Percentiles rank a stretch among this genome's conserved stretches.
These are phyloP conservation scores for Automeris io DNA, from an alignment of 2,888 invertebrate species.

Conservation along the genomic window DNA sequence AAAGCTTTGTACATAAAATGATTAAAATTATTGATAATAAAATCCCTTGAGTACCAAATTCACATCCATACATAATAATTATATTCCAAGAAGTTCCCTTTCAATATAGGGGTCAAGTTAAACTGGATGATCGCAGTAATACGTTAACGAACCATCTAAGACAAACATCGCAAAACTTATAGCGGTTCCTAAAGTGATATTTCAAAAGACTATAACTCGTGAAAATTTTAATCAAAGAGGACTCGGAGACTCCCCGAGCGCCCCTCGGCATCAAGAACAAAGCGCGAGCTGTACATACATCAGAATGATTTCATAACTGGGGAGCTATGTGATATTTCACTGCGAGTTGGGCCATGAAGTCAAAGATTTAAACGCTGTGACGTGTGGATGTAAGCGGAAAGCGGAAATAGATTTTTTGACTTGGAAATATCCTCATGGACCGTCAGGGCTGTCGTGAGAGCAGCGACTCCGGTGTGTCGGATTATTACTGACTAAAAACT, in stretches of 20 bases:
- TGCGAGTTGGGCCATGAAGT: slow-evolving; percentile 11
- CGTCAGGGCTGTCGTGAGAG: too few species aligned
- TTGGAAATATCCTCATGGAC: too few species aligned
- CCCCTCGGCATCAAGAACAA: slow-evolving; percentile 5
- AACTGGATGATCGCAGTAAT: not conserved
- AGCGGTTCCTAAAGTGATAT: not conserved
- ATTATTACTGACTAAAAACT: too few species aligned
- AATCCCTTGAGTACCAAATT: not conserved
- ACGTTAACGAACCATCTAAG: not conserved
- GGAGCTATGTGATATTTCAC: slow-evolving; percentile 30
- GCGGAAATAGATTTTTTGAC: too few species aligned
- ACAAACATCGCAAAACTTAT: not conserved
- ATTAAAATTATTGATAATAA: not conserved
- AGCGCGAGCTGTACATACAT: slow-evolving; percentile 15
- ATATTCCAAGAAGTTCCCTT: not conserved
- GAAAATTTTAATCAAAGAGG: slow-evolving; percentile 9
- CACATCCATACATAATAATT: not conserved
- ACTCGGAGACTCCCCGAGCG: not conserved
- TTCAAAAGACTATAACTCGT: slow-evolving; percentile 3
- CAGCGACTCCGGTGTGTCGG: too few species aligned
- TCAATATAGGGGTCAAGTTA: slow-evolving; percentile 1
- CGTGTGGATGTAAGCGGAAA: too few species aligned
- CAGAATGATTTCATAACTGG: slow-evolving; percentile 30
- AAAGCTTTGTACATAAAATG: too few species aligned
- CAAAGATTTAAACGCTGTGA: too few species aligned